Evolutionary conservation across 2,113 vertebrate species (phyloP).

Genomic region (Nothobranchius kuhntae): DNA sequence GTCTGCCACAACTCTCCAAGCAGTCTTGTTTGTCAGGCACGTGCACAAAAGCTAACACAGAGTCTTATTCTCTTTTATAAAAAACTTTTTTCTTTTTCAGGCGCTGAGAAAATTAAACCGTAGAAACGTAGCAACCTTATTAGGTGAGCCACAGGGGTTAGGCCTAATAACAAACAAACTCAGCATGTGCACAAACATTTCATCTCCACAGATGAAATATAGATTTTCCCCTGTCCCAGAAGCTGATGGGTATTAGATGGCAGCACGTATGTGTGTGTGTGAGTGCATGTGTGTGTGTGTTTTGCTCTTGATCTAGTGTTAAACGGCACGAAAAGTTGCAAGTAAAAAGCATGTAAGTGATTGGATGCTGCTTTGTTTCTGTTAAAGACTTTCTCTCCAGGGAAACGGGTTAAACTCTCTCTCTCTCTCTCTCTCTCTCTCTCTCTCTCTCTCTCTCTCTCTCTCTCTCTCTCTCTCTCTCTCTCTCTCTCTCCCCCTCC

Average conservation of each 20-base stretch:
- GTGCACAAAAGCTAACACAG: conserved; percentile 2
- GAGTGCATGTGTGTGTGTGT: conserved; percentile 30
- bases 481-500: too few relatives aligned
- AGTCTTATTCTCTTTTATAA: conserved; percentile 13
- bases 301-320: conserved; percentile 58
- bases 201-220: conserved; percentile 79
- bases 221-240: conserved; percentile 74
- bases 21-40: conserved; percentile 16
- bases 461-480: too few relatives aligned
- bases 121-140: conserved; percentile 66
- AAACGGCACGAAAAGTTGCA: conserved; percentile 41
- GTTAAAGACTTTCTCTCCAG: conserved; percentile 69
- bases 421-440: conserved; percentile 5
- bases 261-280: conserved; percentile 44
- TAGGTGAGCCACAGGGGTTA: conserved; percentile 72
- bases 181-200: conserved; percentile 75
- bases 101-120: conserved; percentile 25
- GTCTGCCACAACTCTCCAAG: conserved; percentile 25
- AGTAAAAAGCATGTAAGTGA: conserved; percentile 61
- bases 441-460: too few relatives aligned
- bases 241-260: conserved; percentile 66
- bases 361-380: conserved; percentile 65
- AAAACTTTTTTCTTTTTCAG: neutral
- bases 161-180: conserved; percentile 78
- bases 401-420: conserved; percentile 57